Percentiles rank a stretch among this genome's conserved stretches.
Conservation (phyloP, 2,888 invertebrate species). For the Pandemis cinnamomeana region DNA sequence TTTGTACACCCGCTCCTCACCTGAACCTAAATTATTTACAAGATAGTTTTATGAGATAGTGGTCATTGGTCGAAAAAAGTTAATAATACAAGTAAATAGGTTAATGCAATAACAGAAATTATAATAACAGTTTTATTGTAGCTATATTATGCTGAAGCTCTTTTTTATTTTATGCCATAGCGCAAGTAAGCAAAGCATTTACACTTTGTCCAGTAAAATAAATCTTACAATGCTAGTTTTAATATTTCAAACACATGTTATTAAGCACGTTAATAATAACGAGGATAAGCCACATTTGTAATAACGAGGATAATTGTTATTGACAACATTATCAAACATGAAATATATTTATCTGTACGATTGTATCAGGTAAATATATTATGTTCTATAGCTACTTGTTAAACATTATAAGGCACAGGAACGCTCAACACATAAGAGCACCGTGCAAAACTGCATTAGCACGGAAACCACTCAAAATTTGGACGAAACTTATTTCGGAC, state of each 20-base stretch:
- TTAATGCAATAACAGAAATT: not conserved
- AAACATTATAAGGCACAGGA: conserved; percentile 1
- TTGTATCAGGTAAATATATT: not conserved
- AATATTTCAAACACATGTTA: conserved; percentile 10
- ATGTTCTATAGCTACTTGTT: conserved; percentile 7
- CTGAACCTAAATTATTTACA: conserved; percentile 10
- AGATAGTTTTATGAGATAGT: not conserved
- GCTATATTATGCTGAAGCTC: conserved; percentile 13
- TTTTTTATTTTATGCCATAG: conserved; percentile 4
- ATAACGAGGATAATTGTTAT: not conserved
- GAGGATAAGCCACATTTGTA: conserved; percentile 1
- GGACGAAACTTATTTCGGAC: no score
- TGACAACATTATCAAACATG: not conserved
- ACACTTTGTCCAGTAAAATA: conserved; percentile 1
- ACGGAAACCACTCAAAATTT: not conserved
- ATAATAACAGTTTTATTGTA: not conserved
- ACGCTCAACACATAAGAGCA: conserved; percentile 7
- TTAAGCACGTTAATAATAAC: conserved; percentile 8
- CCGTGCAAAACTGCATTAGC: conserved; percentile 25
- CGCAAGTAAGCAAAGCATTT: conserved; percentile 6
- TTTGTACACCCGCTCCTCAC: no score
- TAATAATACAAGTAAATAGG: not conserved
- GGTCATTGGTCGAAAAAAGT: not conserved
- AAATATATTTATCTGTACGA: not conserved
- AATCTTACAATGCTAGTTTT: not conserved